These are phyloP conservation scores for Pelochelys cantorii DNA, from an alignment of 2,797 vertebrate species.

Conservation along the genomic window DNA sequence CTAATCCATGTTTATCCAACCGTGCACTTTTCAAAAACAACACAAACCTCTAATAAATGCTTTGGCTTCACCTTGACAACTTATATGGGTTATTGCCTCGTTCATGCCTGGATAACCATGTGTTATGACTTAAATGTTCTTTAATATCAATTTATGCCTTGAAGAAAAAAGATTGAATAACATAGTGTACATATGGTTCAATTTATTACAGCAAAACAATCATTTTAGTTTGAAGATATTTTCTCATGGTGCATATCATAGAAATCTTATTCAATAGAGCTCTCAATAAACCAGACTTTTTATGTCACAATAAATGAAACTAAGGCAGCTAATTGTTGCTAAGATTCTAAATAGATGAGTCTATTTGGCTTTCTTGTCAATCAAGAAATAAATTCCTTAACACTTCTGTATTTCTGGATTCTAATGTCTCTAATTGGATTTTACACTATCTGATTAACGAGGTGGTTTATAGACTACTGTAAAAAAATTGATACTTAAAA, in stretches of 20 bases:
- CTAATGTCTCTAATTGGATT: conserved; percentile 87
- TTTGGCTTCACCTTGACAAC: conserved; percentile 96
- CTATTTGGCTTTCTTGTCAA: conserved; percentile 88
- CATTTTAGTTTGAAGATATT: conserved; percentile 88
- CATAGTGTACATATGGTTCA: conserved; percentile 88
- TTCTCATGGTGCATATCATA: conserved; percentile 86
- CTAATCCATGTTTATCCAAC: conserved; percentile 93
- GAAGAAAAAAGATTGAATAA: conserved; percentile 89
- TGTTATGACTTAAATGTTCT: conserved; percentile 94
- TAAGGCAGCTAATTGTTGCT: conserved; percentile 87
- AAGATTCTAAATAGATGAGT: conserved; percentile 88
- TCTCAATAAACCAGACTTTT: conserved; percentile 90
- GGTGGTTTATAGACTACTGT: conserved; percentile 81
- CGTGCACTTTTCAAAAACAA: conserved; percentile 94
- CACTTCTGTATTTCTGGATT: conserved; percentile 87
- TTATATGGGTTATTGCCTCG: conserved; percentile 95
- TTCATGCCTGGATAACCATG: conserved; percentile 93
- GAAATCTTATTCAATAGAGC: conserved; percentile 88
- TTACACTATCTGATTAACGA: conserved; percentile 86
- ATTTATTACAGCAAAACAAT: conserved; percentile 90
- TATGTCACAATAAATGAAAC: conserved; percentile 90
- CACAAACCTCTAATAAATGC: conserved; percentile 93
- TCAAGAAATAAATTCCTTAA: conserved; percentile 88
- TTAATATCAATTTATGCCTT: conserved; percentile 90
- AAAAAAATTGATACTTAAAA: conserved; percentile 77